These are phyloP conservation scores for Aviceda subcristata DNA, from an alignment of 2,113 vertebrate genomes.

Conservation along the genomic window DNA sequence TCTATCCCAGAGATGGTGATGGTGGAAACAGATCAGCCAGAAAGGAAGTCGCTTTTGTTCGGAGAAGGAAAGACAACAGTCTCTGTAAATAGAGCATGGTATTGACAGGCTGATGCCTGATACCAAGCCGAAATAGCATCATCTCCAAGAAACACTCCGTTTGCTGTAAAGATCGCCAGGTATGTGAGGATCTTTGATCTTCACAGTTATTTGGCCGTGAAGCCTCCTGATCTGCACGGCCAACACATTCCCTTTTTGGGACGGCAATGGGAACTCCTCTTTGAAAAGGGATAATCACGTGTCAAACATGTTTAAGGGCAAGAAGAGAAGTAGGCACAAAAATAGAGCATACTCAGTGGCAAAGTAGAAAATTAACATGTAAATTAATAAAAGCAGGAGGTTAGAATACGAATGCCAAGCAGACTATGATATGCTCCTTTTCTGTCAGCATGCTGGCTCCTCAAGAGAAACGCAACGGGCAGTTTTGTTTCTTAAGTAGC, in stretches of 20 bases:
- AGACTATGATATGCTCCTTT: background rate
- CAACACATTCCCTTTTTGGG: background rate
- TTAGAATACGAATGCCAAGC: background rate
- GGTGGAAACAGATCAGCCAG: conserved; percentile 37
- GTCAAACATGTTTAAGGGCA: background rate
- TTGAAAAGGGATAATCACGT: background rate
- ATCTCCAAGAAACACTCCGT: conserved; percentile 2
- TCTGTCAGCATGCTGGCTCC: background rate
- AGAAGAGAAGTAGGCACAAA: background rate
- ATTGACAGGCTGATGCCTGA: background rate
- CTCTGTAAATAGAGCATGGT: background rate
- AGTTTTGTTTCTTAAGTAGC: background rate
- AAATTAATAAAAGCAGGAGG: background rate
- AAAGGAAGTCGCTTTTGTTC: conserved; percentile 32
- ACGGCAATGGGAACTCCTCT: background rate
- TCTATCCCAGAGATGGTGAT: background rate
- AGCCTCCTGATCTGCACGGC: background rate
- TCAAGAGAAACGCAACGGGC: background rate
- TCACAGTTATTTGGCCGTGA: background rate
- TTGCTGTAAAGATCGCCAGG: background rate
- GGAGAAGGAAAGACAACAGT: background rate
- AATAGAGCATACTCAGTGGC: background rate
- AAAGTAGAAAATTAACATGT: background rate
- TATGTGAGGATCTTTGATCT: background rate
- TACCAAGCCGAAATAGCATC: background rate